These are phyloP conservation scores for Hypotaenidia okinawae DNA, from an alignment of 2,797 vertebrate genomes.

Conservation along the genomic window DNA sequence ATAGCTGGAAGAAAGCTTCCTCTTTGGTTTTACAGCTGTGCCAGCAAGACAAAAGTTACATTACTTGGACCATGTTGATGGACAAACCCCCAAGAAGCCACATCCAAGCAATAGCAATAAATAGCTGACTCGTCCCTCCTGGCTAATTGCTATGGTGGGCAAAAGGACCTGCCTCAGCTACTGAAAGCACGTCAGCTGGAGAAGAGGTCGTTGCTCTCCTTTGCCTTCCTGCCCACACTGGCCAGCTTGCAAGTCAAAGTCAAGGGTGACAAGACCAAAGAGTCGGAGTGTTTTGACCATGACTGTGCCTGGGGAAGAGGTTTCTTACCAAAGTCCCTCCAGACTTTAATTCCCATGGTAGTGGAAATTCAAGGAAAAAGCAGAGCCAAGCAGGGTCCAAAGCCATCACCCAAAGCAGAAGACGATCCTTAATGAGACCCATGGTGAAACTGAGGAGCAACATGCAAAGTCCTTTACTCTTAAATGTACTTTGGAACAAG, in stretches of 20 bases:
- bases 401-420: neutral
- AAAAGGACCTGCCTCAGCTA: neutral
- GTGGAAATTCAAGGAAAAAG: neutral
- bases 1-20: neutral
- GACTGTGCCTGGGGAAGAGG: fast-evolving
- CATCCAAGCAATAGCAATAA: fast-evolving
- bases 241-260: neutral
- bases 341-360: neutral
- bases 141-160: neutral
- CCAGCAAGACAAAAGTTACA: fast-evolving
- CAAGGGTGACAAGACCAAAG: neutral
- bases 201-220: neutral
- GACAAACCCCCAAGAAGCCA: neutral
- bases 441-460: neutral
- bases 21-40: neutral
- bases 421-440: neutral
- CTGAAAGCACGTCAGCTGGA: neutral
- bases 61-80: fast-evolving
- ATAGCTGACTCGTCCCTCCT: neutral
- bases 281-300: neutral
- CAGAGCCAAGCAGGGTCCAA: neutral
- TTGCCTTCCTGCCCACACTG: neutral
- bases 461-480: neutral
- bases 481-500: neutral
- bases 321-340: neutral